These are phyloP conservation scores for Aphidius gifuensis DNA, from an alignment of 1,140 invertebrate genomes.

Conservation along the genomic window DNA sequence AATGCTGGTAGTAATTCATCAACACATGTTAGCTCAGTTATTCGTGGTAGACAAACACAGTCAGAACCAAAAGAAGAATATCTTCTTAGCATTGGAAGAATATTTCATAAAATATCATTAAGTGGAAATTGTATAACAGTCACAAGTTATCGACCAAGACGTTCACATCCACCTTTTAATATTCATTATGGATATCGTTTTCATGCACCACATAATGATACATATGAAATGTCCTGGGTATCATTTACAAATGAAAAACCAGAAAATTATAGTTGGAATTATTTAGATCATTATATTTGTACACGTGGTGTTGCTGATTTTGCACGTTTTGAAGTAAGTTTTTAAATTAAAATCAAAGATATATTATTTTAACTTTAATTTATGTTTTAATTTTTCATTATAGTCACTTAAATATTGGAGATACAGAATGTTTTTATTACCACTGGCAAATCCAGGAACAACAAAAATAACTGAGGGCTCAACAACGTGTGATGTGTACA, in stretches of 20 bases:
- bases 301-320: conserved; percentile 89
- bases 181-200: conserved; percentile 89
- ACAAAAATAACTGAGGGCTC: conserved; percentile 70
- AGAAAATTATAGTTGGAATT: conserved; percentile 98
- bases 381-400: conserved; percentile 16
- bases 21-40: conserved; percentile 46
- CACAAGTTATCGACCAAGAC: conserved; percentile 87
- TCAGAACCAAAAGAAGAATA: conserved; percentile 68
- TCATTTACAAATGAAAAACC: conserved; percentile 92
- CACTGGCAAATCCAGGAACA: conserved; percentile 68
- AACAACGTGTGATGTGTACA: conserved; percentile 79
- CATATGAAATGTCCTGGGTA: conserved; percentile 92
- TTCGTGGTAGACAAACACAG: conserved; percentile 52
- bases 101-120: conserved; percentile 89
- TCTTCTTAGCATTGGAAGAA: conserved; percentile 87
- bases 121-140: conserved; percentile 84
- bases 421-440: conserved; percentile 84
- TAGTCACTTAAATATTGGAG: conserved; percentile 92
- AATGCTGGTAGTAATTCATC: conserved; percentile 46
- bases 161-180: conserved; percentile 87
- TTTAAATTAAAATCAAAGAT: conserved; percentile 8
- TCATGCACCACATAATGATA: conserved; percentile 88
- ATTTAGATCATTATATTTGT: conserved; percentile 95
- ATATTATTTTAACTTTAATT: neutral
- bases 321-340: conserved; percentile 72